Percentiles rank a stretch among this genome's conserved stretches.
phyloP scores from a whole-genome alignment of 2,797 vertebrate species.

The Cottoperca gobio region DNA sequence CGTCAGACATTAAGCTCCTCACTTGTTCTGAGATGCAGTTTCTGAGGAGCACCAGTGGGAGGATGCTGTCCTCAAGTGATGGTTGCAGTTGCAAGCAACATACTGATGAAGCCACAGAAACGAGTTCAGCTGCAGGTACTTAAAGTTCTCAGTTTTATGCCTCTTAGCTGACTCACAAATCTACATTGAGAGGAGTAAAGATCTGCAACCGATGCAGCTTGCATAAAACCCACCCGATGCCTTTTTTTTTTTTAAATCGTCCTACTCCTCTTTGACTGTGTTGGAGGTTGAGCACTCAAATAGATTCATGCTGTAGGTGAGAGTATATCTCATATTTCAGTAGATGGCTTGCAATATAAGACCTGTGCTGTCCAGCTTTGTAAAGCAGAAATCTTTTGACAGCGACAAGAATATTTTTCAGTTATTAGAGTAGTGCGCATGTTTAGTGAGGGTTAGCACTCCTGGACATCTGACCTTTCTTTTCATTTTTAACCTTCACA shows the following conservation, averaged over 20 bases:
- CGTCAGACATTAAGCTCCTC: constrained; percentile 77
- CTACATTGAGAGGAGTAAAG: constrained; percentile 41
- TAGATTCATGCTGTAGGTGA: constrained; percentile 67
- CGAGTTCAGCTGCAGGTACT: constrained; percentile 49
- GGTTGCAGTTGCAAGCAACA: constrained; percentile 62
- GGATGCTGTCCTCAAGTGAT: constrained; percentile 69
- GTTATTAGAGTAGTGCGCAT: constrained; percentile 19
- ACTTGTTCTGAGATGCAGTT: constrained; percentile 71
- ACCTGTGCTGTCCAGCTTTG: constrained; percentile 37
- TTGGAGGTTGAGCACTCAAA: constrained; percentile 62
- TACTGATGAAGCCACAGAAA: constrained; percentile 56
- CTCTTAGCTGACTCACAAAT: constrained; percentile 42
- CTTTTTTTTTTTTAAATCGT: constrained; percentile 25
- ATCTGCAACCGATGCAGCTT: constrained; percentile 41
- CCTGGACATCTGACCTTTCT: constrained; percentile 11
- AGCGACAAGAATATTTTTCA: constrained; percentile 35
- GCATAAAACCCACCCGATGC: constrained; percentile 30
- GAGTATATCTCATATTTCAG: constrained; percentile 71
- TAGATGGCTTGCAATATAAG: constrained; percentile 67
- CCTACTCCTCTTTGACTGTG: constrained; percentile 55
- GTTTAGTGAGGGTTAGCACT: background rate
- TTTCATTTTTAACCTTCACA: background rate
- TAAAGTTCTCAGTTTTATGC: constrained; percentile 28
- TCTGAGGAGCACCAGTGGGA: constrained; percentile 67
- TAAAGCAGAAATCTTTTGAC: constrained; percentile 51